Evolutionary conservation across 2,113 vertebrate species (phyloP).

Genomic region (Perca fluviatilis): DNA sequence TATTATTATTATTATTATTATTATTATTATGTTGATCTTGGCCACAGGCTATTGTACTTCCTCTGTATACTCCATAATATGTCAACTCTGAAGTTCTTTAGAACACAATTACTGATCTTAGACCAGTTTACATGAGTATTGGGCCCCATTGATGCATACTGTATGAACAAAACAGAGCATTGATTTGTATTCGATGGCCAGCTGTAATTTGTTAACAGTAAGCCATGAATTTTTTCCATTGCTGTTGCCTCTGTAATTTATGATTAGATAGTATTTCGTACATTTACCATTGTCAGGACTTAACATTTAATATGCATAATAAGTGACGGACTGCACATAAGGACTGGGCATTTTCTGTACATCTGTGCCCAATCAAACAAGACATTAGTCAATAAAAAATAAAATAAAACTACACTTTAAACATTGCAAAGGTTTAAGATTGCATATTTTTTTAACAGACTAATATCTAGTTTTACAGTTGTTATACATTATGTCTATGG

Average conservation of each 20-base stretch:
- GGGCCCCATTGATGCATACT: background rate
- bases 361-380: conserved; percentile 1
- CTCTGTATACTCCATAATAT: background rate
- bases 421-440: background rate
- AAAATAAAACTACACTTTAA: background rate
- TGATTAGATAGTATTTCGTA: conserved; percentile 3
- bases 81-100: background rate
- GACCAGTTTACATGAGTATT: background rate
- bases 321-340: background rate
- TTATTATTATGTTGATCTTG: conserved; percentile 1
- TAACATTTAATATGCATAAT: background rate
- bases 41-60: background rate
- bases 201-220: conserved; percentile 1
- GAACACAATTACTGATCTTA: background rate
- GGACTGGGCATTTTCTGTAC: background rate
- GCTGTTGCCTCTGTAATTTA: background rate
- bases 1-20: background rate
- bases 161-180: background rate
- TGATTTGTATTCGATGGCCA: background rate
- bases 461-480: background rate
- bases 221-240: background rate
- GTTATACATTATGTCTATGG: background rate
- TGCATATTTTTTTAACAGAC: background rate
- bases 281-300: conserved; percentile 18
- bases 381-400: conserved; percentile 10